Base-by-base conservation (phyloP, 2,888 invertebrate species). In the Xylophagus ater region DNA sequence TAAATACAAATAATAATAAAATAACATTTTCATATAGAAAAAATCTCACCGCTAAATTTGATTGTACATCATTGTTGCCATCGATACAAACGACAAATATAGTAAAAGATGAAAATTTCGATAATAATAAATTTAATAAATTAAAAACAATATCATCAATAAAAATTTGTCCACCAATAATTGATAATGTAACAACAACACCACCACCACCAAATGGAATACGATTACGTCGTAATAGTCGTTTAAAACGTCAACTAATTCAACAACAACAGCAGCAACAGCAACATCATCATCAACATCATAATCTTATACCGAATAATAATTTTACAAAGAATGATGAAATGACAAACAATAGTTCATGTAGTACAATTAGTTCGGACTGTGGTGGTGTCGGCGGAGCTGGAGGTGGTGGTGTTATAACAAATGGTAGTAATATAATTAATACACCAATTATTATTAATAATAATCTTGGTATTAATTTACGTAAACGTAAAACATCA, bases 11-110 rank as follows among this genome's bases (percentile, higher is more conserved):
- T 44, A 53, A 53, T 42, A n/a, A n/a, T n/a, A n/a, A n/a, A n/a
- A n/a, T n/a, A n/a, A 34, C 41, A n/a, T 51, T 52, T 40, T 53
- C 53, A 45, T 60, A 55, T 52, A 56, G 59, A 39, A 62, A 62
- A 46, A 63, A 63, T 50, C 52, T 62, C 13, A 52, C 56, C 47
- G 51, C 54, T 25, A 59, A 57, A 19, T 62, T 62, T 42, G 62
- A 59, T 37, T 54, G 53, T 24, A 30, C 21, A 6, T 29, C 40
- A 12, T 10, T 9, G n/a, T 24, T 18, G 18, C 18, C 37, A 10
- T 29, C 28, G 18, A 29, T 12, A 9, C 24, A 26, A 4, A 19
- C 28, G 7, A n/a, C n/a, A n/a, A n/a, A n/a, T n/a, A n/a, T n/a
- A 43, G 47, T 46, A 37, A 37, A 36, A 33, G 46, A 42, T 24